A percentile compares a stretch with the other conserved stretches of the same genome.
phyloP scores from a whole-genome alignment of 1,140 invertebrate genomes.

The Onthophagus taurus region DNA sequence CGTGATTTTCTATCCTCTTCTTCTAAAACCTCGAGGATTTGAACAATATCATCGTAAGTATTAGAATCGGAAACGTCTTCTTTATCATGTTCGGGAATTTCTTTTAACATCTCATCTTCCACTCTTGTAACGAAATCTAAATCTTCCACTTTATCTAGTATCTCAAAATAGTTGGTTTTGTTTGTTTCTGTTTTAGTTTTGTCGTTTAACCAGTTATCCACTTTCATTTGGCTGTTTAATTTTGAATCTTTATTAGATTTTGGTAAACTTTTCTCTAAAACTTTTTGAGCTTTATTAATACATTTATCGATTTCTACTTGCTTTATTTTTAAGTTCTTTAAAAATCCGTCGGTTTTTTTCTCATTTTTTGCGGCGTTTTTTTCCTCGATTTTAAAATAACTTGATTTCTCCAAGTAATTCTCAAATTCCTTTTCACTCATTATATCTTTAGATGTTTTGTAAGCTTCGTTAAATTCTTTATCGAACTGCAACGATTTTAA shows the following conservation, averaged over 20 bases:
- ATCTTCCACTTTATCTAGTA: conserved; percentile 25
- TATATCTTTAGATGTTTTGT: neutral
- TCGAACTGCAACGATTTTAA: conserved; percentile 7
- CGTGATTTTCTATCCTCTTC: conserved; percentile 32
- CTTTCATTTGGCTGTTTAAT: conserved; percentile 2
- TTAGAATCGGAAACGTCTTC: conserved; percentile 8
- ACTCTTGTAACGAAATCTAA: conserved; percentile 10
- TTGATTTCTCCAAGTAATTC: conserved; percentile 12
- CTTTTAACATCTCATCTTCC: neutral
- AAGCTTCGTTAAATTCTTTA: neutral
- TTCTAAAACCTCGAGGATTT: conserved; percentile 31
- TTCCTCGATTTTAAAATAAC: conserved; percentile 9
- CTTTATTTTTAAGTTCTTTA: conserved; percentile 13
- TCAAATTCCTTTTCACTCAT: neutral
- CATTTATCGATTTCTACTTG: conserved; percentile 11
- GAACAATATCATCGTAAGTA: conserved; percentile 30
- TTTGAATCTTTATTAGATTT: neutral
- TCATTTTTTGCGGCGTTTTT: conserved; percentile 10
- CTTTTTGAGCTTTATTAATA: conserved; percentile 6
- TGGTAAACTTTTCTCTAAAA: conserved; percentile 9
- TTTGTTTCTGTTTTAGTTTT: conserved; percentile 8
- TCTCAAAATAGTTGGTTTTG: conserved; percentile 26
- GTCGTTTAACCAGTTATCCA: conserved; percentile 5
- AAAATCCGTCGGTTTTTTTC: conserved; percentile 8
- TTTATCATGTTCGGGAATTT: conserved; percentile 11